A percentile compares a stretch with the other conserved stretches of the same genome.
Conservation (phyloP, 2,113 vertebrate genomes). For the Lynx canadensis region DNA sequence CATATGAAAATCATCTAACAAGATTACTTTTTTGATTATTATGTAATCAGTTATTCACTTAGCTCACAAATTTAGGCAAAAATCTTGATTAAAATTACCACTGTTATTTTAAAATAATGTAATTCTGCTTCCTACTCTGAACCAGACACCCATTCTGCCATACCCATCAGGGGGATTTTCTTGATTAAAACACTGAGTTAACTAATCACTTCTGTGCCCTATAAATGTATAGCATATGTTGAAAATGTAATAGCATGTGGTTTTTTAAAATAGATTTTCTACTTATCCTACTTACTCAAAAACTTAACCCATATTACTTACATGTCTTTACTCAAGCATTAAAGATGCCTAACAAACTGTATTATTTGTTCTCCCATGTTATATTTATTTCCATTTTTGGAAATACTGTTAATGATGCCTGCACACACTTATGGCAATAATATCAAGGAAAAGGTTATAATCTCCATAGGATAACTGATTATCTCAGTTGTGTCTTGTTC, state of each 20-base stretch:
- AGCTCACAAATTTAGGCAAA: slow-evolving; percentile 77
- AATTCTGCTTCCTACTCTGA: slow-evolving; percentile 69
- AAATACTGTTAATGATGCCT: not conserved
- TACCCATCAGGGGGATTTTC: slow-evolving; percentile 44
- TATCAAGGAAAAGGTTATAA: not conserved
- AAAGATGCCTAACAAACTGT: not conserved
- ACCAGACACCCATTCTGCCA: slow-evolving; percentile 50
- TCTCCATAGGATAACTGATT: not conserved
- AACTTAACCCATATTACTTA: not conserved
- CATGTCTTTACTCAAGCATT: not conserved
- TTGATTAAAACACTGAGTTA: slow-evolving; percentile 72
- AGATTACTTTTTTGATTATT: slow-evolving; percentile 77
- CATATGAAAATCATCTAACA: slow-evolving; percentile 63
- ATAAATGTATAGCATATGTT: slow-evolving; percentile 51
- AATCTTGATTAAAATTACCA: slow-evolving; percentile 81
- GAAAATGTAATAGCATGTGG: slow-evolving; percentile 16
- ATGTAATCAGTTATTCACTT: slow-evolving; percentile 78
- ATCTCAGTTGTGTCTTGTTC: not conserved
- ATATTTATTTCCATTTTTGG: not conserved
- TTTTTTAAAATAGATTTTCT: slow-evolving; percentile 57
- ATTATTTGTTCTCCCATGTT: not conserved
- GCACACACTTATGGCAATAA: not conserved
- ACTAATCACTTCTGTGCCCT: slow-evolving; percentile 64
- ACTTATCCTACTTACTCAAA: not conserved
- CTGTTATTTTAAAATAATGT: slow-evolving; percentile 82